Evolutionary conservation across 2,113 vertebrate species (phyloP).

Genomic region (Chloropsis cyanopogon): DNA sequence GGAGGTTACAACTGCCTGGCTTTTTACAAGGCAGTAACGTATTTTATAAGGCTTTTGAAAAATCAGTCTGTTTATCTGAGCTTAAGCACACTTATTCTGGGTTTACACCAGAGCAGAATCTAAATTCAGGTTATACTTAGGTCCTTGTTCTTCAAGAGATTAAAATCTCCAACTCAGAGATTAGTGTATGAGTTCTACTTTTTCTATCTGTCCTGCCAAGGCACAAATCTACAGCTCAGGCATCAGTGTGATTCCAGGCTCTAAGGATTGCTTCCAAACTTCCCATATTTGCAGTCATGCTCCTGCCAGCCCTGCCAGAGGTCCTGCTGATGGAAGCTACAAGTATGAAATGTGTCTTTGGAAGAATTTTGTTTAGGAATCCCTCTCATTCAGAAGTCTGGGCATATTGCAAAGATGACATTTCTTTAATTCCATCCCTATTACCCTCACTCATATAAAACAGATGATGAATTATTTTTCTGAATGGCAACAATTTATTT

Average conservation of each 20-base stretch:
- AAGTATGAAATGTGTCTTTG: not conserved
- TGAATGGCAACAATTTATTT: constrained; percentile 14
- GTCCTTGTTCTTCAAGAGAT: not conserved
- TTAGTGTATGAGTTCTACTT: not conserved
- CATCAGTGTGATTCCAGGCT: not conserved
- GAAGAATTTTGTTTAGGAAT: constrained; percentile 6
- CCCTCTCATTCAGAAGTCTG: constrained; percentile 4
- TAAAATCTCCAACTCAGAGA: not conserved
- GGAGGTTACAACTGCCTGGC: not conserved
- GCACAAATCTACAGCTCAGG: not conserved
- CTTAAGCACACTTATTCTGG: not conserved
- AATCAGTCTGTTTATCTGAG: not conserved
- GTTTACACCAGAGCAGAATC: not conserved
- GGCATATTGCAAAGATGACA: not conserved
- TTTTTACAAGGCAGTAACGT: not conserved
- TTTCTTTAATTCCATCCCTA: constrained; percentile 25
- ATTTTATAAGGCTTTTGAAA: not conserved
- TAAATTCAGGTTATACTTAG: not conserved
- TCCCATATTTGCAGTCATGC: not conserved
- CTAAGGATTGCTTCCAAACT: not conserved
- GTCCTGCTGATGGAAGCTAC: not conserved
- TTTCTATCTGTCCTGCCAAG: not conserved
- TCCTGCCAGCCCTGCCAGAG: not conserved
- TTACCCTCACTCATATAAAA: not conserved
- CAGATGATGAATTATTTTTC: constrained; percentile 43